Evolutionary conservation across 1,140 invertebrate genomes (phyloP), one percentile per base, ranked within the genome.

Genomic region (Dendrolimus kikuchii): DNA sequence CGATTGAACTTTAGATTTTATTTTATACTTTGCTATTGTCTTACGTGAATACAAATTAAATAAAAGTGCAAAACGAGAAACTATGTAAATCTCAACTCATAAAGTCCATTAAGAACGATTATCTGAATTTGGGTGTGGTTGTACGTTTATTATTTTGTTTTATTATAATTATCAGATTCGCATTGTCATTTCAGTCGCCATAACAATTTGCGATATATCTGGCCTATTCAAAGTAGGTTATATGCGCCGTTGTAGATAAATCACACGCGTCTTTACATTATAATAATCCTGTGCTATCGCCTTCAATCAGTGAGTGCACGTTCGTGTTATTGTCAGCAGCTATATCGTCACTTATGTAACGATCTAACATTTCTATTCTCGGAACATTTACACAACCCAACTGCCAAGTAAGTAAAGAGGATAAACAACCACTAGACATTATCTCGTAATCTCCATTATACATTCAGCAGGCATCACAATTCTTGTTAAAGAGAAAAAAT

Each of bases 301-400:
- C 38, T 40, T 8, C 38, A 9, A 49, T 49, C 9, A 10, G 39
- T 40, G 46, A 49, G 39, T 9, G 47, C 39, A 40, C 4, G 48
- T 4, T 5, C 38, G 2, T 7, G 48, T 46, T 23, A 37, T 46
- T 49, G 39, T 49, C 39, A 49, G 37, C 39, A 6, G 6, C 39
- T 37, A 9, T 39, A 42, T 51, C 50, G 41, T 45, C 41, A 42
- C 50, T 51, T 51, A 51, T 23, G 37, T 51, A 51, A 51, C 42
- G 37, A 38, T 45, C 7, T 51, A 36, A 51, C 49, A 44, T 52
- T 55, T 59, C 51, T 57, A 59, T 45, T 46, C 36, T 46, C 42
- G 44, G 37, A 44, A 53, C 38, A 56, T 49, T 54, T 55, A 23
- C 40, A 60, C 59, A 60, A 60, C 43, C 37, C 40, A 53, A 42